Evolutionary conservation across 23 tunicate genomes (phyloP).

Genomic region (Pegea sp.): DNA sequence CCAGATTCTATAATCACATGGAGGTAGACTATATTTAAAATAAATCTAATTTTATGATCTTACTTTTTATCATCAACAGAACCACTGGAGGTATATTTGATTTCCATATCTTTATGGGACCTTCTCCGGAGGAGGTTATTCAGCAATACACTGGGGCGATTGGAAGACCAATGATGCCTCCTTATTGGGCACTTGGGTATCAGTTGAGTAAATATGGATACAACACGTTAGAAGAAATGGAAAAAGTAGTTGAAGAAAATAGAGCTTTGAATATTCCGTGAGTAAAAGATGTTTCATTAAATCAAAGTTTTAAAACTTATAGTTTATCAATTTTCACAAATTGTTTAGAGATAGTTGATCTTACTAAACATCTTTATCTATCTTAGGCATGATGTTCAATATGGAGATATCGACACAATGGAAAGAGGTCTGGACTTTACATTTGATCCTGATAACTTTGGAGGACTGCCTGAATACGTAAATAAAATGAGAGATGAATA

Average conservation of each 20-base stretch:
- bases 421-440: slow-evolving; percentile 49
- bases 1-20: slow-evolving; percentile 20
- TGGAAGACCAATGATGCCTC: slow-evolving; percentile 76
- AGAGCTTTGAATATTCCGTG: slow-evolving; percentile 36
- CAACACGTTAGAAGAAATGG: slow-evolving; percentile 29
- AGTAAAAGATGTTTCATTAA: slow-evolving; percentile 4
- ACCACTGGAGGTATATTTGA: slow-evolving; percentile 84
- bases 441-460: slow-evolving; percentile 10
- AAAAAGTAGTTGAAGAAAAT: slow-evolving; percentile 63
- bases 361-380: too few relatives aligned
- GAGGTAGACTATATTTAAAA: slow-evolving; percentile 7
- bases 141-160: slow-evolving; percentile 48
- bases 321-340: slow-evolving; percentile 1
- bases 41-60: background rate
- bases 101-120: slow-evolving; percentile 76
- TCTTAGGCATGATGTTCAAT: slow-evolving; percentile 46
- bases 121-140: slow-evolving; percentile 54
- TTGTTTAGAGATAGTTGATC: background rate
- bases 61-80: slow-evolving; percentile 7
- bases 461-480: slow-evolving; percentile 15
- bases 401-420: slow-evolving; percentile 56
- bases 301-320: background rate
- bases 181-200: slow-evolving; percentile 89
- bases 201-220: slow-evolving; percentile 79
- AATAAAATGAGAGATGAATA: slow-evolving; percentile 26